Base-by-base conservation (phyloP, 2,797 vertebrate genomes). In the Microchirus variegatus region DNA sequence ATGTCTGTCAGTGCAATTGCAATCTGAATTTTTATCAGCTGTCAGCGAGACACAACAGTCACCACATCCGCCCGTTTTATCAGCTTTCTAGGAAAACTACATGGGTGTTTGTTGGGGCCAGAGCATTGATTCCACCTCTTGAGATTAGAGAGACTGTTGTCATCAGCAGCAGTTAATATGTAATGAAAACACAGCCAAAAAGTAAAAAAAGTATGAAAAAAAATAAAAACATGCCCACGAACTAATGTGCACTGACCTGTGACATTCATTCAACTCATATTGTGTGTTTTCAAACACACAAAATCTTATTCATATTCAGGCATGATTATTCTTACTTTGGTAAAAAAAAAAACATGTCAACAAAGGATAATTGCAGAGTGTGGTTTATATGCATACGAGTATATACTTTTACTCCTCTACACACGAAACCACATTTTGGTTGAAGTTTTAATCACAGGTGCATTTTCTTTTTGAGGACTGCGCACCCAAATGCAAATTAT, bases 101-200 rank as follows among this genome's bases (percentile, higher is more conserved):
- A 11, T 26, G 13, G 10, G 47, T 49, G 45, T 47, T 31, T 54
- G 26, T 59, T 62, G 17, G 35, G 13, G 1, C 41, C 36, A n/a
- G 18, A 55, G 13, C 10, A 47, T 6, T 12, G 12, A 42, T 18
- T 3, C 26, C 10, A 43, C 16, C n/a, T 49, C 55, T 48, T 45
- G 44, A 63, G 13, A 45, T 37, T 7, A 2, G 15, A 58, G 16
- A 55, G 3, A 22, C 7, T 31, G 40, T 60, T 45, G 53, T 68
- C 63, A 16, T 76, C 60, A 76, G 63, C 75, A 71, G 71, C 71
- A 68, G 40, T 51, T 43, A 2, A 38, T 11, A 22, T 15, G 7
- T n/a, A 36, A 59, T 13, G 4, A 31, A 38, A 37, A 62, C 19
- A 16, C 0, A 10, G 3, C 8, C 5, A 36, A 2, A 51, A 4